Evolutionary conservation across 2,888 invertebrate genomes (phyloP).

Genomic region (Ophion costatus): DNA sequence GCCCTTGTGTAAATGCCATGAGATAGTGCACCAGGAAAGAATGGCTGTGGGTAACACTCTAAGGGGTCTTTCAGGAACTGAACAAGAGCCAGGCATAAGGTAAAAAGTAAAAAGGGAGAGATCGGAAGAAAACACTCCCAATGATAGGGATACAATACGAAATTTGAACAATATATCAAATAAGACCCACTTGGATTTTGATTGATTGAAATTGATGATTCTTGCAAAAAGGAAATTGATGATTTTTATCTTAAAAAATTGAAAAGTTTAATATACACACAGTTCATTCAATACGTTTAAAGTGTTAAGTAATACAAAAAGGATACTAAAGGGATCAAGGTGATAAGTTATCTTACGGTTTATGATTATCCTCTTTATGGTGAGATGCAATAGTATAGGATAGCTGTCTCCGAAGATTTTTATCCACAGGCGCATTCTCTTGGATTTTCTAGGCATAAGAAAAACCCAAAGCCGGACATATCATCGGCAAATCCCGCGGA

Average conservation of each 20-base stretch:
- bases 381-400: conserved; percentile 23
- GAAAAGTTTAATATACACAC: neutral
- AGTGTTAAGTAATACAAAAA: neutral
- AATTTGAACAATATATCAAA: too few species aligned
- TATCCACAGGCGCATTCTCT: neutral
- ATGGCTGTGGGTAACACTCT: too few species aligned
- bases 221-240: too few species aligned
- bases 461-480: conserved; percentile 32
- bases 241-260: neutral
- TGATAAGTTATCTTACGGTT: neutral
- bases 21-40: too few species aligned
- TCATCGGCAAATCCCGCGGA: conserved; percentile 26
- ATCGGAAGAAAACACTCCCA: too few species aligned
- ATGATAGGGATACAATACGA: too few species aligned
- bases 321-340: neutral
- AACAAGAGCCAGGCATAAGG: too few species aligned
- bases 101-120: too few species aligned
- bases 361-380: conserved; percentile 12
- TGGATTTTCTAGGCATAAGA: conserved; percentile 43
- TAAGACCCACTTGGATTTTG: too few species aligned
- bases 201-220: too few species aligned
- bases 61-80: too few species aligned
- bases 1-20: too few species aligned
- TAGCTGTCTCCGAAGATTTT: conserved; percentile 17
- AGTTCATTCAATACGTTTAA: neutral